Conservation (phyloP, 2,113 vertebrate genomes). For the Psephotus haematonotus region DNA sequence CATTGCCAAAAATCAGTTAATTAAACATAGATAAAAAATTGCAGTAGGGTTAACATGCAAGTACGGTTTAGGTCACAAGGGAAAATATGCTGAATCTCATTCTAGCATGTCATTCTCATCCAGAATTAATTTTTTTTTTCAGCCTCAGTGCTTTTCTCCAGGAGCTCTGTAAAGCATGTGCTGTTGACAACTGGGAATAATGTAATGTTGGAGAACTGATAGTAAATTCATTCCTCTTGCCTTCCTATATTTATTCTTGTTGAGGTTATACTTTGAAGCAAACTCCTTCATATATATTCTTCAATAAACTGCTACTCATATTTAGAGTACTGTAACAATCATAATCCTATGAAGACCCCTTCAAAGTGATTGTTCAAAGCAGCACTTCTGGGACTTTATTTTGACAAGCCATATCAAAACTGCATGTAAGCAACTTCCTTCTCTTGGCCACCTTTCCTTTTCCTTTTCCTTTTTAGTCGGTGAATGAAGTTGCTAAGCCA, state of each 20-base stretch:
- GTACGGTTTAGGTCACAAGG: neutral
- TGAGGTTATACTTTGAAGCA: neutral
- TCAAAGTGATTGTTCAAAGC: neutral
- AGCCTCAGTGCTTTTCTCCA: neutral
- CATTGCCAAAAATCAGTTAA: neutral
- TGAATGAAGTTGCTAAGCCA: too few relatives aligned
- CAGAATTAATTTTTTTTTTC: neutral
- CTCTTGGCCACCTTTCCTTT: neutral
- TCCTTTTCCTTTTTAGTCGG: neutral
- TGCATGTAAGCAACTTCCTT: neutral
- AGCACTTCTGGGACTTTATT: neutral
- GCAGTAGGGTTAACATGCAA: neutral
- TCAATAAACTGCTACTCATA: neutral
- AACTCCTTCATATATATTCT: neutral
- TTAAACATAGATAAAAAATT: neutral
- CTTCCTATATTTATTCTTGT: neutral
- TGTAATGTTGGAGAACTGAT: neutral
- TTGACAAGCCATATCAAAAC: neutral
- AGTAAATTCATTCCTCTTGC: neutral
- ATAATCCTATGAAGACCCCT: neutral
- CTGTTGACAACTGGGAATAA: neutral
- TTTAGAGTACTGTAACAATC: neutral
- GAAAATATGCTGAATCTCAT: neutral
- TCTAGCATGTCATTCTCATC: neutral
- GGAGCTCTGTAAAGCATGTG: neutral